Conservation (phyloP, 2,888 invertebrate genomes). For the Petrophora chlorosata region DNA sequence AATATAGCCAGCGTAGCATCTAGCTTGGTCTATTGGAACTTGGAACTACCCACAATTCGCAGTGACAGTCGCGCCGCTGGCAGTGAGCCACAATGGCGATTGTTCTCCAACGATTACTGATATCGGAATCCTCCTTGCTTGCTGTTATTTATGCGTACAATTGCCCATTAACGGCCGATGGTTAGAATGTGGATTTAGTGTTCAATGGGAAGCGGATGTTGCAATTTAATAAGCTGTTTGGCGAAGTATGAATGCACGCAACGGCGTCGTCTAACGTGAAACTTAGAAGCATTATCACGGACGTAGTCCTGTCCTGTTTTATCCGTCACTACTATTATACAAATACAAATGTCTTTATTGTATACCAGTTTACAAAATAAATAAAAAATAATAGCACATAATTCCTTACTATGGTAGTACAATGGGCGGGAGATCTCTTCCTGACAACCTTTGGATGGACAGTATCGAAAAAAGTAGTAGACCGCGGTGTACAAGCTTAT, state of each 20-base stretch:
- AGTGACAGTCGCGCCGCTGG: conserved; percentile 69
- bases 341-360: too few relatives aligned
- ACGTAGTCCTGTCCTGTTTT: too few relatives aligned
- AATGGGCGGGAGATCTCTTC: too few relatives aligned
- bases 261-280: not conserved
- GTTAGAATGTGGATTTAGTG: conserved; percentile 33
- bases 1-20: too few relatives aligned
- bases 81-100: conserved; percentile 69
- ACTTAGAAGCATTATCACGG: too few relatives aligned
- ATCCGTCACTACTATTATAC: too few relatives aligned
- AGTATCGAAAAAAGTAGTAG: too few relatives aligned
- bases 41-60: conserved; percentile 4
- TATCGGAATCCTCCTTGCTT: conserved; percentile 49
- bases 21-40: not conserved
- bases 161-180: conserved; percentile 33
- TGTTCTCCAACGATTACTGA: conserved; percentile 66
- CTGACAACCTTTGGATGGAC: too few relatives aligned
- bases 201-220: conserved; percentile 23
- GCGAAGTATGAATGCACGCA: not conserved
- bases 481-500: too few relatives aligned
- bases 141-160: conserved; percentile 63
- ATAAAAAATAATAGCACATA: too few relatives aligned
- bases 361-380: too few relatives aligned
- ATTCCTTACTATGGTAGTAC: too few relatives aligned
- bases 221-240: conserved; percentile 17